phyloP scores from a whole-genome alignment of 2,113 vertebrate genomes.

The Protobothrops mucrosquamatus region DNA sequence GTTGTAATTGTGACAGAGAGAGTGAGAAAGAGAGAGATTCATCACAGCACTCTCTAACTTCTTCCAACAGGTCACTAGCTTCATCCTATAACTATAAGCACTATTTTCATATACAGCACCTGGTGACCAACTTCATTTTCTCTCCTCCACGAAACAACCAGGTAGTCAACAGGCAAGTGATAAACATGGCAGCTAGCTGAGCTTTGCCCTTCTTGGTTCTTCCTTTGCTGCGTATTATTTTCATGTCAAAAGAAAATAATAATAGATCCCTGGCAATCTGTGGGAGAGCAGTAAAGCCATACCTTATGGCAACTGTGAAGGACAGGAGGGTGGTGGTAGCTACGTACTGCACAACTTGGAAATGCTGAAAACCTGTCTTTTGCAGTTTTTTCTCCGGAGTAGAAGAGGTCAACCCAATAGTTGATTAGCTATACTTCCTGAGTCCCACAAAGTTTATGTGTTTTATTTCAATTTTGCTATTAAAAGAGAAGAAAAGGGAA shows the following conservation, averaged over 20 bases:
- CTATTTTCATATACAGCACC: neutral
- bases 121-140: neutral
- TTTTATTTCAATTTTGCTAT: neutral
- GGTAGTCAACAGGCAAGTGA: neutral
- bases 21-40: neutral
- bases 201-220: neutral
- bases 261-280: neutral
- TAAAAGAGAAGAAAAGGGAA: neutral
- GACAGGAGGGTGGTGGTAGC: neutral
- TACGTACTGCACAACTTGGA: neutral
- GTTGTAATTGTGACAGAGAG: neutral
- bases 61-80: neutral
- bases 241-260: neutral
- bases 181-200: neutral
- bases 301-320: neutral
- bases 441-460: neutral
- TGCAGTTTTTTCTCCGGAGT: neutral
- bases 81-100: neutral
- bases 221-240: neutral
- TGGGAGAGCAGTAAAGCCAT: neutral
- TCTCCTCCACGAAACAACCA: neutral
- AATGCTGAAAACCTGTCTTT: neutral
- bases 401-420: neutral
- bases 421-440: neutral
- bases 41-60: neutral